Percentiles rank a stretch among this genome's conserved stretches.
Evolutionary conservation across 2,888 invertebrate species (phyloP).

Genomic region (Synanthedon myopaeformis): DNA sequence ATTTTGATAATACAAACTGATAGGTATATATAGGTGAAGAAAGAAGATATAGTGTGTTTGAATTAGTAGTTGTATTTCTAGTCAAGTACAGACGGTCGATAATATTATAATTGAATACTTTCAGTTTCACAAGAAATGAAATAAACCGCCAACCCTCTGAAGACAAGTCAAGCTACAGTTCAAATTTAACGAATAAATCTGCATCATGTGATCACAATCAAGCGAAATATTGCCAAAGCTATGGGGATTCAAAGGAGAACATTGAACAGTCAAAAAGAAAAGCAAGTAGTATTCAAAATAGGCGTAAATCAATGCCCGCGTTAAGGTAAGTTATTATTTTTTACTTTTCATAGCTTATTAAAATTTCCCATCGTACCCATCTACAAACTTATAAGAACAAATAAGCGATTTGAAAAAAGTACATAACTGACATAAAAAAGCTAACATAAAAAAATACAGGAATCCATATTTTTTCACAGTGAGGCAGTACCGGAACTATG

Average conservation of each 20-base stretch:
- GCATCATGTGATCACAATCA: neutral
- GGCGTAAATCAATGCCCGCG: conserved; percentile 41
- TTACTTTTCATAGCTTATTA: too few species aligned
- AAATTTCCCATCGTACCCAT: too few species aligned
- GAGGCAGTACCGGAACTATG: too few species aligned
- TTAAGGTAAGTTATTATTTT: conserved; percentile 19
- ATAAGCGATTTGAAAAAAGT: too few species aligned
- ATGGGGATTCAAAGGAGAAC: neutral
- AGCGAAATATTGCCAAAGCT: neutral
- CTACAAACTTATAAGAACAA: too few species aligned
- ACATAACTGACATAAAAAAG: neutral
- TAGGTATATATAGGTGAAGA: too few species aligned
- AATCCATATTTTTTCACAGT: neutral
- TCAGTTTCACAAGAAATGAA: too few species aligned
- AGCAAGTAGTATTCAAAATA: conserved; percentile 21
- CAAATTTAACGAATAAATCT: conserved; percentile 9
- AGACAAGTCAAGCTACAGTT: conserved; percentile 10
- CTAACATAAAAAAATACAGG: neutral
- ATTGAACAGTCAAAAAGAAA: conserved; percentile 5
- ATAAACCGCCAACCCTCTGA: conserved; percentile 8
- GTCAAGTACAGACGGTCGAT: too few species aligned
- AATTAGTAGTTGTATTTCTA: too few species aligned
- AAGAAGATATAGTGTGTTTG: too few species aligned
- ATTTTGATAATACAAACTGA: too few species aligned
- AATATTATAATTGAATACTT: too few species aligned